Evolutionary conservation across 2,888 invertebrate genomes (phyloP).

Genomic region (Stramonita haemastoma): DNA sequence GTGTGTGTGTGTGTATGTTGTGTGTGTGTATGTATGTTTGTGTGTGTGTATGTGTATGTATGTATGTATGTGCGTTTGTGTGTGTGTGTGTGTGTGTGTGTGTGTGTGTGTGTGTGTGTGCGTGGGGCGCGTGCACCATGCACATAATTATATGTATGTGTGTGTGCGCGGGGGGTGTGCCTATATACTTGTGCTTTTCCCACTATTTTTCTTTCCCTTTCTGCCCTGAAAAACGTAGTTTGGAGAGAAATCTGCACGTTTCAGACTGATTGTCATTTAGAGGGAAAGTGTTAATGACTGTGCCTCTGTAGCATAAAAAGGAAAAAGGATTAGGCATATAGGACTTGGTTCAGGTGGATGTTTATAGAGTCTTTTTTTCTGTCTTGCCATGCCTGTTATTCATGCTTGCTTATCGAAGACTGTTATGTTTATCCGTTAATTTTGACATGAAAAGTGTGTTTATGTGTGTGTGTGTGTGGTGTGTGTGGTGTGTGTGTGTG

Average conservation of each 20-base stretch:
- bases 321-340: too few species aligned
- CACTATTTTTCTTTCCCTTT: background rate
- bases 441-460: background rate
- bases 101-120: constrained; percentile 23
- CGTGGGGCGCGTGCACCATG: too few species aligned
- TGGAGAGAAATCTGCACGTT: background rate
- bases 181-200: background rate
- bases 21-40: background rate
- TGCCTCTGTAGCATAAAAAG: too few species aligned
- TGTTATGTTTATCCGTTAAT: too few species aligned
- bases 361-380: background rate
- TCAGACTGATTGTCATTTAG: background rate
- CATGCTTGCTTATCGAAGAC: too few species aligned
- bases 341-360: too few species aligned
- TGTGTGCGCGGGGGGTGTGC: constrained; percentile 5
- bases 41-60: background rate
- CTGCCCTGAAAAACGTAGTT: background rate
- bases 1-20: constrained; percentile 8
- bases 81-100: background rate
- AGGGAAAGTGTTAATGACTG: background rate
- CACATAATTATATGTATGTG: too few species aligned
- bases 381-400: background rate
- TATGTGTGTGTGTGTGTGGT: constrained; percentile 15
- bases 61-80: background rate
- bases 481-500: constrained; percentile 6